A percentile compares a stretch with the other conserved stretches of the same genome.
These are phyloP conservation scores for Hippasteria phrygiana DNA, from an alignment of 53 echinoderm and acorn worm species.

Conservation along the genomic window DNA sequence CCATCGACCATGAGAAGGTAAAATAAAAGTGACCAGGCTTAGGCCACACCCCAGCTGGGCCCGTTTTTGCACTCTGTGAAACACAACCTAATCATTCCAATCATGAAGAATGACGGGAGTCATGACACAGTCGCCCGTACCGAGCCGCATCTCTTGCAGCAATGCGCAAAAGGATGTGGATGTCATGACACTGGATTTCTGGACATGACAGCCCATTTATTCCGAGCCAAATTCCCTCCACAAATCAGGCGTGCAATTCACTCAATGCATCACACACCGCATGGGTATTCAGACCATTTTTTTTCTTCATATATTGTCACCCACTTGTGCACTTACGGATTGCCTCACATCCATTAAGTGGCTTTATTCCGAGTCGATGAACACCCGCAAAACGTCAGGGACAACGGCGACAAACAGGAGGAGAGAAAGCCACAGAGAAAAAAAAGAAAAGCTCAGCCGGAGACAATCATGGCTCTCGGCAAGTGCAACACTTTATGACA, in stretches of 20 bases:
- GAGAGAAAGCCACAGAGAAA: too few relatives aligned
- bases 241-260: background rate
- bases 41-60: background rate
- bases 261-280: background rate
- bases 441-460: background rate
- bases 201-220: background rate
- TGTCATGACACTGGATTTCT: background rate
- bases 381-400: slow-evolving; percentile 19
- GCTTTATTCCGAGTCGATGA: slow-evolving; percentile 54
- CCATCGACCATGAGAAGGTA: background rate
- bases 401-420: background rate
- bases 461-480: slow-evolving; percentile 18
- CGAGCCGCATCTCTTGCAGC: background rate
- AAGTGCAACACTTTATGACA: slow-evolving; percentile 41
- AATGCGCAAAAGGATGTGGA: background rate
- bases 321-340: slow-evolving; percentile 55
- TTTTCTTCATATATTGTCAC: slow-evolving; percentile 12
- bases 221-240: background rate
- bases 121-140: background rate
- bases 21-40: background rate
- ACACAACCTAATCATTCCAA: background rate
- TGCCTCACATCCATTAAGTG: slow-evolving; percentile 55
- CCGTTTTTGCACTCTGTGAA: background rate
- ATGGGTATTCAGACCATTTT: slow-evolving; percentile 37
- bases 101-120: background rate